A percentile compares a stretch with the other conserved stretches of the same genome.
phyloP scores from a whole-genome alignment of 2,888 invertebrate species.

The Eupithecia dodoneata region DNA sequence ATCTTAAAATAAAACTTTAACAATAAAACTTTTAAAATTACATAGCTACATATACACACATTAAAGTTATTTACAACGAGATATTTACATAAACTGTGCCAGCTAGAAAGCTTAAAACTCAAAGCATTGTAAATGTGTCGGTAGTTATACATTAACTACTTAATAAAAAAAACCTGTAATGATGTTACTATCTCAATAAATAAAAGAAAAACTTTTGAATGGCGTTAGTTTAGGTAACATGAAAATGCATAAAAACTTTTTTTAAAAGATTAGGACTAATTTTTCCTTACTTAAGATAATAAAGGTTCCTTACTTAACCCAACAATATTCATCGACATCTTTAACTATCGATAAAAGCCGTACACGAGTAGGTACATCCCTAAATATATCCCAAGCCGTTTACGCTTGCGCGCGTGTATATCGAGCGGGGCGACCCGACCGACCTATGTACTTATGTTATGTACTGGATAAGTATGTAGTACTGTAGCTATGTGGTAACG shows the following conservation, averaged over 20 bases:
- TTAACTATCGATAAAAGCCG: not conserved
- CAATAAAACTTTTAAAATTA: no score
- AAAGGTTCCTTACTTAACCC: not conserved
- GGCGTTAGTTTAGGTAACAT: no score
- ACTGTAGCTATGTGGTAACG: not conserved
- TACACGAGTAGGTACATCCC: conserved; percentile 41
- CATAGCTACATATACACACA: no score
- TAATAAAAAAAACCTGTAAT: no score
- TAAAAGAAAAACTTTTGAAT: no score
- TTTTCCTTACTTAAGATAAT: not conserved
- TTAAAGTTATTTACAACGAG: no score
- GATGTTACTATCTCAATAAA: no score
- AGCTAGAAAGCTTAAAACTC: no score
- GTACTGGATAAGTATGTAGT: conserved; percentile 13
- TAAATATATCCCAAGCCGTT: conserved; percentile 49
- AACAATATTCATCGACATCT: not conserved
- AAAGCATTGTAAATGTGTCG: no score
- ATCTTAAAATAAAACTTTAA: not conserved
- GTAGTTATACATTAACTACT: no score
- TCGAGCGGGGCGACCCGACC: conserved; percentile 54
- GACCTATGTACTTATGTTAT: conserved; percentile 33
- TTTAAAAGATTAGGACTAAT: not conserved
- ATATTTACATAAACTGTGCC: no score
- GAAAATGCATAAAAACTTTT: no score
- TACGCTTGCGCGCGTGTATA: conserved; percentile 76